Evolutionary conservation across 1,140 invertebrate genomes (phyloP).

Genomic region (Chironomus striatipennis): DNA sequence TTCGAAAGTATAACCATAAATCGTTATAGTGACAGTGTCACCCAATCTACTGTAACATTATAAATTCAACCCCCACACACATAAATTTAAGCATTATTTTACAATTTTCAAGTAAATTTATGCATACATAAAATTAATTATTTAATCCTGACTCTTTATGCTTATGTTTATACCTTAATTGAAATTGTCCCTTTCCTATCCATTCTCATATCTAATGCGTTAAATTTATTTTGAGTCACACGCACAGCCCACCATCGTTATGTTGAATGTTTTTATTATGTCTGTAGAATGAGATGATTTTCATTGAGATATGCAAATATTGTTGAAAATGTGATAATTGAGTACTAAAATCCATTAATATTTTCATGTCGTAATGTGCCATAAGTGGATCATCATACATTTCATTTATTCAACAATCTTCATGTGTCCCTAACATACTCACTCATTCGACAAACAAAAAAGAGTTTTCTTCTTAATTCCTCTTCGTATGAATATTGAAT

Average conservation of each 20-base stretch:
- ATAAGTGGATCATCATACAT: not conserved
- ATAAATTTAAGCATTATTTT: constrained; percentile 1
- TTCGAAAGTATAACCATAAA: not conserved
- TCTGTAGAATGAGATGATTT: not conserved
- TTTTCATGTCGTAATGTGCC: constrained; percentile 2
- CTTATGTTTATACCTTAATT: not conserved
- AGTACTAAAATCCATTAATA: constrained; percentile 4
- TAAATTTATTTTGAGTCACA: not conserved
- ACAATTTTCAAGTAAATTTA: not conserved
- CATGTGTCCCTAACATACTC: not conserved
- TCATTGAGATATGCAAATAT: not conserved
- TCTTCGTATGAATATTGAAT: not conserved
- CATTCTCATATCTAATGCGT: not conserved
- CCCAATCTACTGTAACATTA: not conserved
- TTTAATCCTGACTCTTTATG: not conserved
- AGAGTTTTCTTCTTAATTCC: not conserved
- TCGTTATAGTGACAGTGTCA: not conserved
- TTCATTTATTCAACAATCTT: not conserved
- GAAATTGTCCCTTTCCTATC: not conserved
- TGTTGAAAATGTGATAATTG: not conserved
- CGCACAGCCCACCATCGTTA: not conserved
- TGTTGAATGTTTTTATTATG: not conserved
- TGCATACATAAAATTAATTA: constrained; percentile 4
- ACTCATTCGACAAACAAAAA: not conserved
- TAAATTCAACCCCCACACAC: not conserved